A percentile compares a stretch with the other conserved stretches of the same genome.
Conservation (phyloP, 2,888 invertebrate genomes). For the Celastrina argiolus region DNA sequence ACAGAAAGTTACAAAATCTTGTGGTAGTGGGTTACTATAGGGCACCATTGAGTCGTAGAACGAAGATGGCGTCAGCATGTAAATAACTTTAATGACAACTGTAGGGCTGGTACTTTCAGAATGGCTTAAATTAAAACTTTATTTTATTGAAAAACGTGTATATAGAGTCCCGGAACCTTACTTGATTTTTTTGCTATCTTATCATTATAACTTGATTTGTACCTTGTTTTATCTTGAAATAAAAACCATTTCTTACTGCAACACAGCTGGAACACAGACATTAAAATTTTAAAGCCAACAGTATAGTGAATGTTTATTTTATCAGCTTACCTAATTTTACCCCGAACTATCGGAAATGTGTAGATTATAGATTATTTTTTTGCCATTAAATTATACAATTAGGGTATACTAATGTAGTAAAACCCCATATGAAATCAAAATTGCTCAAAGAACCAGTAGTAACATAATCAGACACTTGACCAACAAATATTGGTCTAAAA, state of each 20-base stretch:
- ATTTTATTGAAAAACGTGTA: neutral
- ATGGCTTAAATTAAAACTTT: neutral
- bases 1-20: conserved; percentile 29
- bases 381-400: neutral
- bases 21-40: conserved; percentile 44
- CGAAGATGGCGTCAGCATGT: conserved; percentile 76
- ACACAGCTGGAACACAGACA: conserved; percentile 37
- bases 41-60: conserved; percentile 62
- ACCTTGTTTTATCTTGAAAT: neutral
- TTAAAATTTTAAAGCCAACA: conserved; percentile 20
- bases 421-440: neutral
- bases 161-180: neutral
- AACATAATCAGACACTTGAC: conserved; percentile 33
- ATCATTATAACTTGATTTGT: neutral
- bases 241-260: neutral
- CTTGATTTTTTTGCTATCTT: neutral
- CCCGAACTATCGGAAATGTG: neutral
- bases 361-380: neutral
- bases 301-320: neutral
- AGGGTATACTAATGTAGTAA: neutral
- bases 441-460: neutral
- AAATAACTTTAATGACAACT: conserved; percentile 67
- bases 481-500: conserved; percentile 53
- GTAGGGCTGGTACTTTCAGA: conserved; percentile 37
- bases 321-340: neutral